Evolutionary conservation across 2,113 vertebrate genomes (phyloP).

Genomic region (Odontesthes bonariensis): DNA sequence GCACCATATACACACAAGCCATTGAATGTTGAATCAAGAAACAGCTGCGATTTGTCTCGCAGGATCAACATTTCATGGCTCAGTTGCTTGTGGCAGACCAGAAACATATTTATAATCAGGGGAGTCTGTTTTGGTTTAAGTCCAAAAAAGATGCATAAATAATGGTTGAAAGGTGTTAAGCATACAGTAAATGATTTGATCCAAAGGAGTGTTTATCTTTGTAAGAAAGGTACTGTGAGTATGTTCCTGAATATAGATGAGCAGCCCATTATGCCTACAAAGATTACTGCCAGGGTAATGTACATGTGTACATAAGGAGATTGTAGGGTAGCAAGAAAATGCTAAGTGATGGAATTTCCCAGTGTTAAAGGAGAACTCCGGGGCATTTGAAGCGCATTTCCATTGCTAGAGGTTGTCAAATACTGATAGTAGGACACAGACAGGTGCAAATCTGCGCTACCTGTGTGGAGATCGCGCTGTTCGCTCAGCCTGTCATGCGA

Average conservation of each 20-base stretch:
- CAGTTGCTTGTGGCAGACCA: constrained; percentile 11
- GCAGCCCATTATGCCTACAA: constrained; percentile 5
- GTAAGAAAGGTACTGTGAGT: constrained; percentile 23
- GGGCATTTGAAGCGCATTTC: no score
- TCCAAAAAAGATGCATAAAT: constrained; percentile 27
- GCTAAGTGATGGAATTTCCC: constrained; percentile 5
- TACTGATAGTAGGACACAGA: no score
- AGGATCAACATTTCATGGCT: not conserved
- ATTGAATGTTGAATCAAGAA: no score
- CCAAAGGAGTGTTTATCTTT: constrained; percentile 28
- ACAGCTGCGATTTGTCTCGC: not conserved
- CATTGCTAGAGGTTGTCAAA: no score
- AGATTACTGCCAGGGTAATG: constrained; percentile 3
- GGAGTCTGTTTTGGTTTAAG: constrained; percentile 19
- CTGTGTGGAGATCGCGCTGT: no score
- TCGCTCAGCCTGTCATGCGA: no score
- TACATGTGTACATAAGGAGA: constrained; percentile 11
- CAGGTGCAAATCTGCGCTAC: no score
- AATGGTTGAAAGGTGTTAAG: not conserved
- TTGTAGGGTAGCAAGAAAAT: not conserved
- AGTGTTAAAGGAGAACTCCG: no score
- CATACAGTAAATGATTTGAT: constrained; percentile 24
- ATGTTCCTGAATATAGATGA: constrained; percentile 40
- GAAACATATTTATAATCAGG: constrained; percentile 8
- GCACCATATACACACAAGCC: no score